phyloP scores from a whole-genome alignment of 2,797 vertebrate species.

The Dryobates pubescens region DNA sequence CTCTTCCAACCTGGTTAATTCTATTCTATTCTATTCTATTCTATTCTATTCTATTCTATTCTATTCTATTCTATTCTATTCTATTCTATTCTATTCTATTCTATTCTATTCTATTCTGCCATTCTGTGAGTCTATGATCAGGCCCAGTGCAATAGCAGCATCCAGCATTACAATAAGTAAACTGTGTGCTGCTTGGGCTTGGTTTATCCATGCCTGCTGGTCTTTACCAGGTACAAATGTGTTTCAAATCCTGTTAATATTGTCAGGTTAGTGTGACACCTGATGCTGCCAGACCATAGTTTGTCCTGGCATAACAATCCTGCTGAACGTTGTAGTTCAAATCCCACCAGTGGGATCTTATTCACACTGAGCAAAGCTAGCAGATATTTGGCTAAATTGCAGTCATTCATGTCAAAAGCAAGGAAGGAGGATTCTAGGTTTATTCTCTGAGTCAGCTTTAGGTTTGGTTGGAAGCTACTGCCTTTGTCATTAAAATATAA shows the following conservation, averaged over 20 bases:
- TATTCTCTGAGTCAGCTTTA: background rate
- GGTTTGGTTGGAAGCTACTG: constrained; percentile 7
- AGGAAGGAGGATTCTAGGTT: constrained; percentile 9
- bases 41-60: too few species aligned
- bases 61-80: too few species aligned
- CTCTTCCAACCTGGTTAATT: too few species aligned
- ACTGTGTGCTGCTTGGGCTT: background rate
- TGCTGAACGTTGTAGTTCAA: background rate
- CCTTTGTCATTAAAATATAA: constrained; percentile 24
- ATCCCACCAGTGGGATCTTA: background rate
- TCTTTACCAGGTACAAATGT: background rate
- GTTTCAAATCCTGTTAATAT: background rate
- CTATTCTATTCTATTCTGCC: too few species aligned
- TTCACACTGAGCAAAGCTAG: background rate
- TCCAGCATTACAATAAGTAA: background rate
- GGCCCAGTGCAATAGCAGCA: fast-evolving
- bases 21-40: too few species aligned
- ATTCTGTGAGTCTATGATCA: too few species aligned
- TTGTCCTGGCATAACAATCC: fast-evolving
- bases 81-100: too few species aligned
- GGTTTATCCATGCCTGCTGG: background rate
- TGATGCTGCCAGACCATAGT: background rate
- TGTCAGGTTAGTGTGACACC: background rate
- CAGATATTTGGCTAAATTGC: constrained; percentile 38
- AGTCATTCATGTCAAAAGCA: background rate